These are phyloP conservation scores for Brachionus asplanchnoidis DNA, from an alignment of 1,140 invertebrate species.

Conservation along the genomic window DNA sequence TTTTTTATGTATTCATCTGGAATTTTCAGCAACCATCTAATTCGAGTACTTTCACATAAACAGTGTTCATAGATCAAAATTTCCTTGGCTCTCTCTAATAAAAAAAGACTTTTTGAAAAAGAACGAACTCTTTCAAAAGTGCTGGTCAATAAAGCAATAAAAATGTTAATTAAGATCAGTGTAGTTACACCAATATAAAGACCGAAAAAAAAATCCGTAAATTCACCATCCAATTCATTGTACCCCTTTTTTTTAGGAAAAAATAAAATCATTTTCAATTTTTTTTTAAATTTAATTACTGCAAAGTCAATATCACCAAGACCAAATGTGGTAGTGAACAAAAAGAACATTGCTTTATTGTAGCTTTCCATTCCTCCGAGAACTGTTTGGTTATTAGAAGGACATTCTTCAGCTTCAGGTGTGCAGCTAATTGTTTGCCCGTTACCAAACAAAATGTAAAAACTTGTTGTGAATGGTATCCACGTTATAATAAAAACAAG, in stretches of 20 bases:
- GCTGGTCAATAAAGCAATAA: not conserved
- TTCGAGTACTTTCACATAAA: not conserved
- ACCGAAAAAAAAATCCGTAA: not conserved
- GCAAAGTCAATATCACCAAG: not conserved
- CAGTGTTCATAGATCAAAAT: not conserved
- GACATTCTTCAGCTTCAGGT: not conserved
- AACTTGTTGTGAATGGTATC: slow-evolving; percentile 14
- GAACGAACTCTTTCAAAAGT: not conserved
- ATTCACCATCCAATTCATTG: not conserved
- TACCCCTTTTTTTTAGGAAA: not conserved
- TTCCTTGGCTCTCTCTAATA: not conserved
- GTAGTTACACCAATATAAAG: not conserved
- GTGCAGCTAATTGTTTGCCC: not conserved
- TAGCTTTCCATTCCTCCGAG: not conserved
- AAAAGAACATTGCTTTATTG: not conserved
- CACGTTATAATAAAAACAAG: not conserved
- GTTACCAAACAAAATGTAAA: slow-evolving; percentile 18
- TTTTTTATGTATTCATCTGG: not conserved
- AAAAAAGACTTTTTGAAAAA: not conserved
- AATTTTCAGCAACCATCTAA: not conserved
- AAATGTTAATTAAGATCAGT: not conserved
- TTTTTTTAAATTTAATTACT: not conserved
- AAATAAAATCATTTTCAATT: not conserved
- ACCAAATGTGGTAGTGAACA: not conserved
- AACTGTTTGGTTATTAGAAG: not conserved